These are phyloP conservation scores for Phortica magna DNA, from an alignment of 2,888 invertebrate species.

Conservation along the genomic window DNA sequence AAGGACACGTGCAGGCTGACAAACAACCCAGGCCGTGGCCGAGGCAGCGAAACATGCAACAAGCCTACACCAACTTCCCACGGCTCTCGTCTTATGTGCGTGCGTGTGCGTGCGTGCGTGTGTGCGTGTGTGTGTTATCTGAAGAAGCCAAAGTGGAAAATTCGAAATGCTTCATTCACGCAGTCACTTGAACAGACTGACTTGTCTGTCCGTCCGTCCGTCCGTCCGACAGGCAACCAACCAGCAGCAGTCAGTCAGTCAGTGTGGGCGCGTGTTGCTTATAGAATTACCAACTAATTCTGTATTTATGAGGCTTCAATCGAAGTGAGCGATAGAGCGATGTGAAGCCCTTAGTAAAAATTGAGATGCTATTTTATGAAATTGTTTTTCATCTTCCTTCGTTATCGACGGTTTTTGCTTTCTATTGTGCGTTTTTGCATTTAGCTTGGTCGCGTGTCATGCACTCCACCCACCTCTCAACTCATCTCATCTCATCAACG, in stretches of 20 bases:
- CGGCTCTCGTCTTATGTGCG: background rate
- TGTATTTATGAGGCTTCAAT: conserved; percentile 76
- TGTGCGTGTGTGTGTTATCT: background rate
- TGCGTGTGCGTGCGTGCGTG: background rate
- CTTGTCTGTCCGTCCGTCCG: conserved; percentile 1
- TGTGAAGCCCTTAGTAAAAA: conserved; percentile 20
- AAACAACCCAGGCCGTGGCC: too few relatives aligned
- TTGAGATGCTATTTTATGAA: background rate
- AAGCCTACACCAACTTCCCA: background rate
- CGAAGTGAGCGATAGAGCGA: conserved; percentile 38
- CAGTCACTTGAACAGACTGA: background rate
- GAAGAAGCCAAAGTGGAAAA: conserved; percentile 11
- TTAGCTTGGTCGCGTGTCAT: background rate
- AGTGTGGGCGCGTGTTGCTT: conserved; percentile 76
- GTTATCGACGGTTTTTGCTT: background rate
- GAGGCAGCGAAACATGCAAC: too few relatives aligned
- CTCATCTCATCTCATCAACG: background rate
- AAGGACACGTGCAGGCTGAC: conserved; percentile 9
- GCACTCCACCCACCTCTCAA: background rate
- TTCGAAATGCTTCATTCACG: background rate
- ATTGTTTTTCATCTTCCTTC: background rate
- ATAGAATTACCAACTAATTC: conserved; percentile 77
- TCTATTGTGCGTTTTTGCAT: background rate
- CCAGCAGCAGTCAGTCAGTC: conserved; percentile 44
- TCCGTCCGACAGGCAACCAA: conserved; percentile 34